Conservation (phyloP, 2,888 invertebrate species). For the Nyleta sp. region DNA sequence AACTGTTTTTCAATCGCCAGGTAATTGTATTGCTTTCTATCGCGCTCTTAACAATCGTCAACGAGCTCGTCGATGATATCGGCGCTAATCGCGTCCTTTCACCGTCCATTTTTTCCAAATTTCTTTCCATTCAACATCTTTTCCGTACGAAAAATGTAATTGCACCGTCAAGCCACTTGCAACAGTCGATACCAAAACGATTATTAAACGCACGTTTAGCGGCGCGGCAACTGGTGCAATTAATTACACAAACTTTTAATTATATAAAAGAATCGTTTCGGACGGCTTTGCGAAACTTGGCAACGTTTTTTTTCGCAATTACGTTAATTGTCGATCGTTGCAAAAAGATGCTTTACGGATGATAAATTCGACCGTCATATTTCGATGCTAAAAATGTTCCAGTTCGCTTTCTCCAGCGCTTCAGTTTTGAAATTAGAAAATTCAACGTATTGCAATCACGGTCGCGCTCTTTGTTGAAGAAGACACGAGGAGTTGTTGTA, state of each 20-base stretch:
- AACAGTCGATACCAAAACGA: neutral
- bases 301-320: conserved; percentile 21
- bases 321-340: conserved; percentile 24
- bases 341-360: conserved; percentile 51
- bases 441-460: neutral
- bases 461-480: conserved; percentile 8
- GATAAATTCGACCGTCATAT: conserved; percentile 43
- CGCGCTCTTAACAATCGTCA: conserved; percentile 21
- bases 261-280: conserved; percentile 29
- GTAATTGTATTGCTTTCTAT: conserved; percentile 43
- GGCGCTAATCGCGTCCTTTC: conserved; percentile 37
- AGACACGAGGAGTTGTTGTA: neutral
- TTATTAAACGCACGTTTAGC: neutral
- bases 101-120: conserved; percentile 15
- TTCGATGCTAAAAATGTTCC: conserved; percentile 36
- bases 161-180: conserved; percentile 10
- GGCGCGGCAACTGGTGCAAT: conserved; percentile 26
- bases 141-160: conserved; percentile 8
- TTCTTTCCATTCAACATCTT: neutral
- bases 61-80: conserved; percentile 34
- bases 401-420: conserved; percentile 32
- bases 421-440: conserved; percentile 44
- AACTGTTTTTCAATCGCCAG: conserved; percentile 26
- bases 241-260: conserved; percentile 48
- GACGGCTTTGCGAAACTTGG: conserved; percentile 35